Conservation (phyloP, 2,888 invertebrate species). For the Corbicula japonica region DNA sequence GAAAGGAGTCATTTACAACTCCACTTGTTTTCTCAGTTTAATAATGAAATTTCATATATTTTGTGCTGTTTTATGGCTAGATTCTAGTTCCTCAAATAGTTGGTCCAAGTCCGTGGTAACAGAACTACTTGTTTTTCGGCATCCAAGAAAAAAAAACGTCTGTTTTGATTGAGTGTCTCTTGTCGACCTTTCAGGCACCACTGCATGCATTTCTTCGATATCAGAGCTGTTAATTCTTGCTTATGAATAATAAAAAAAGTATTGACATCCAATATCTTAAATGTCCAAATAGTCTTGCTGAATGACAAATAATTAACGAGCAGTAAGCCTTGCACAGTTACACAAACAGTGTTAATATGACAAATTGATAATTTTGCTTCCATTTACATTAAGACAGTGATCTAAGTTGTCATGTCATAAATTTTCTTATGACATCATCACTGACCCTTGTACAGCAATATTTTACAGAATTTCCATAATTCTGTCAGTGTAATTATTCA, state of each 20-base stretch:
- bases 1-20: too few relatives aligned
- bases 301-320: constrained; percentile 39
- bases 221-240: constrained; percentile 6
- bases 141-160: too few relatives aligned
- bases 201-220: too few relatives aligned
- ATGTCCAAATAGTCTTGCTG: constrained; percentile 12
- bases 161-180: too few relatives aligned
- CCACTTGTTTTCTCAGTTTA: too few relatives aligned
- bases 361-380: constrained; percentile 47
- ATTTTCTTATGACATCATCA: constrained; percentile 52
- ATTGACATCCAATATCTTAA: constrained; percentile 16
- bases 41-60: too few relatives aligned
- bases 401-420: constrained; percentile 60
- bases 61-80: too few relatives aligned
- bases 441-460: constrained; percentile 52
- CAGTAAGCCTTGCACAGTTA: constrained; percentile 26
- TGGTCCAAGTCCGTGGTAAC: too few relatives aligned
- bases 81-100: too few relatives aligned
- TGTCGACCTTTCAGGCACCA: too few relatives aligned
- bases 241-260: constrained; percentile 28
- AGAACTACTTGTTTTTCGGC: too few relatives aligned
- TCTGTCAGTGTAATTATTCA: constrained; percentile 62
- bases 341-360: constrained; percentile 53
- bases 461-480: constrained; percentile 68
- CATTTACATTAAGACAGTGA: constrained; percentile 47